Conservation (phyloP, 2,888 invertebrate species). For the Mythimna vitellina region DNA sequence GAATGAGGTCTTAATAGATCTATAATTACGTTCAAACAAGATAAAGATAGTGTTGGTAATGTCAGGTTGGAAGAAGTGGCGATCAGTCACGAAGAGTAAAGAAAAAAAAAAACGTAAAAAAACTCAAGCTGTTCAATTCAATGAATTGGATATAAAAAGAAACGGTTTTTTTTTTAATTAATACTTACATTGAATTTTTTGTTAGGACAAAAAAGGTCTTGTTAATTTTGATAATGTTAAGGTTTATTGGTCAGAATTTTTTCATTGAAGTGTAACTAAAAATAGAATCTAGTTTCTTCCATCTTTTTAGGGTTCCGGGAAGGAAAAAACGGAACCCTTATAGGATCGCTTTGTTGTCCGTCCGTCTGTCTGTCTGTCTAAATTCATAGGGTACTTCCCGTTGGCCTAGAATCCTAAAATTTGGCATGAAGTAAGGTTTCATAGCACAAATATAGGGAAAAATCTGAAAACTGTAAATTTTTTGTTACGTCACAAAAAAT, state of each 20-base stretch:
- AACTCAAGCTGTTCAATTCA: conserved; percentile 32
- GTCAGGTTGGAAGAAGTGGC: conserved; percentile 4
- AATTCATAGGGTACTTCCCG: no score
- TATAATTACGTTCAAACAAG: conserved; percentile 20
- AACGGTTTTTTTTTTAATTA: conserved; percentile 36
- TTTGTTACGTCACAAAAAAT: no score
- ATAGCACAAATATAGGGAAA: no score
- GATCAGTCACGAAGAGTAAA: conserved; percentile 2
- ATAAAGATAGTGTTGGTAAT: conserved; percentile 33
- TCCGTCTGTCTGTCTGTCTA: no score
- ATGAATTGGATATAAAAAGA: conserved; percentile 40
- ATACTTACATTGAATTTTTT: conserved; percentile 49
- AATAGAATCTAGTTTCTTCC: conserved; percentile 7
- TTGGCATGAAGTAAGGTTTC: no score
- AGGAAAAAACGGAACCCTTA: no score
- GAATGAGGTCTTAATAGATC: not conserved
- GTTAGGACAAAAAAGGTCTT: conserved; percentile 29
- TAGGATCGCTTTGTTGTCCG: no score
- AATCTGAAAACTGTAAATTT: no score
- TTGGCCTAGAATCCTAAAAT: no score
- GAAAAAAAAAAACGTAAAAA: conserved; percentile 34
- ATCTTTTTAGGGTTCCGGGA: not conserved
- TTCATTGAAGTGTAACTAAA: not conserved
- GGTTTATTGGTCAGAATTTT: not conserved
- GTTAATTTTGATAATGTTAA: conserved; percentile 19